Evolutionary conservation across 2,797 vertebrate genomes (phyloP).

Genomic region (Sebastes wilsoni): DNA sequence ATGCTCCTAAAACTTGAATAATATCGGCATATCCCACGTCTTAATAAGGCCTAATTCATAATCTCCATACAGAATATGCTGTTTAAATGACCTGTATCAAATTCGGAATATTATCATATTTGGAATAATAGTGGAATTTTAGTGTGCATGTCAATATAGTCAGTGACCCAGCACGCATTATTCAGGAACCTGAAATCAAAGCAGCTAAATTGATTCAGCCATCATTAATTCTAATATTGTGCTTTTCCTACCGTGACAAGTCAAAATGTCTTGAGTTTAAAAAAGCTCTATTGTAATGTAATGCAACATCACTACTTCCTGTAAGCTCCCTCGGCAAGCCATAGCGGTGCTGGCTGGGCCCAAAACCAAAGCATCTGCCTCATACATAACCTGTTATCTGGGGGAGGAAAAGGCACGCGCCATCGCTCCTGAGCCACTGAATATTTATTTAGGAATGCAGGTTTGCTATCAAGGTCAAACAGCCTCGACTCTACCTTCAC

Average conservation of each 20-base stretch:
- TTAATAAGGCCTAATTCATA: too few relatives aligned
- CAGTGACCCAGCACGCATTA: background rate
- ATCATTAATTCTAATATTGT: background rate
- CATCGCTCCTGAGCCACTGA: slow-evolving; percentile 58
- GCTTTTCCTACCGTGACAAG: background rate
- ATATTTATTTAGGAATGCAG: slow-evolving; percentile 71
- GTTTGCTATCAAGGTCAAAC: slow-evolving; percentile 75
- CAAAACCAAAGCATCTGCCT: slow-evolving; percentile 24
- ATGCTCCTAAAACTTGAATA: too few relatives aligned
- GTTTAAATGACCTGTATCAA: too few relatives aligned
- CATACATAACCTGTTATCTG: slow-evolving; percentile 63
- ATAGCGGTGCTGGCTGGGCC: background rate
- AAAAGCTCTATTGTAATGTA: background rate
- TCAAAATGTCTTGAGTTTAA: background rate
- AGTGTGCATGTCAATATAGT: too few relatives aligned
- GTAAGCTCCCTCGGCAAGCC: background rate
- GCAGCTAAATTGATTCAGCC: background rate
- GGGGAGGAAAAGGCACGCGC: slow-evolving; percentile 29
- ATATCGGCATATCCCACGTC: too few relatives aligned
- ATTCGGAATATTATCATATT: too few relatives aligned
- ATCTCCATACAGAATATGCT: too few relatives aligned
- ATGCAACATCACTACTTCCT: background rate
- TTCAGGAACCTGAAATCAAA: background rate
- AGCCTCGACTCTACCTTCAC: slow-evolving; percentile 52
- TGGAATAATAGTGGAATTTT: too few relatives aligned